A percentile compares a stretch with the other conserved stretches of the same genome.
These are phyloP conservation scores for Adelphocoris suturalis DNA, from an alignment of 2,888 invertebrate species.

Conservation along the genomic window DNA sequence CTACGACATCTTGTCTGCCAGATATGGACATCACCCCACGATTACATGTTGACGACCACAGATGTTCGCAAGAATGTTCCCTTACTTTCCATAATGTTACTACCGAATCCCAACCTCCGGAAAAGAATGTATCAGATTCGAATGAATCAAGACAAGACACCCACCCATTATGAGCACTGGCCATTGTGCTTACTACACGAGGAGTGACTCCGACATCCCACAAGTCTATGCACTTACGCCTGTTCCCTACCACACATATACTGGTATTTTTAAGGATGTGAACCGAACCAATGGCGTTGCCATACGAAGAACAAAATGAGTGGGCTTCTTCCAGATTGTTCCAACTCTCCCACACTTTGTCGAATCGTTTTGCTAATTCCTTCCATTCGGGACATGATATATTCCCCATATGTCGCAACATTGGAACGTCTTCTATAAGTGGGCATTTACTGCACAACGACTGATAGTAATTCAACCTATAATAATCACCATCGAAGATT, in stretches of 20 bases:
- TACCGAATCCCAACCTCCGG: conserved; percentile 36
- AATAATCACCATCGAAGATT: neutral
- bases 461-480: conserved; percentile 34
- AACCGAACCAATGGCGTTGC: neutral
- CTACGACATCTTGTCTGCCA: neutral
- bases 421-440: conserved; percentile 10
- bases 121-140: conserved; percentile 33
- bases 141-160: conserved; percentile 27
- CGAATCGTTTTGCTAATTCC: neutral
- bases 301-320: neutral
- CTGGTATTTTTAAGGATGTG: conserved; percentile 5
- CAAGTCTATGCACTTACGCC: conserved; percentile 27
- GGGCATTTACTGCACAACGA: neutral
- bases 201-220: neutral
- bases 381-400: conserved; percentile 3
- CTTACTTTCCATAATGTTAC: conserved; percentile 2
- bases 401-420: neutral
- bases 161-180: conserved; percentile 31
- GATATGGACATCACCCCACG: conserved; percentile 30
- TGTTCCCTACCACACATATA: conserved; percentile 18
- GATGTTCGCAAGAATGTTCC: conserved; percentile 5
- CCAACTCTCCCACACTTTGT: neutral
- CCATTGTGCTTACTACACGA: neutral
- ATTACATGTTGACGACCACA: neutral
- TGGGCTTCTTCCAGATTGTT: neutral